phyloP scores from a whole-genome alignment of 2,797 vertebrate species.

The Rhynchotus rufescens region DNA sequence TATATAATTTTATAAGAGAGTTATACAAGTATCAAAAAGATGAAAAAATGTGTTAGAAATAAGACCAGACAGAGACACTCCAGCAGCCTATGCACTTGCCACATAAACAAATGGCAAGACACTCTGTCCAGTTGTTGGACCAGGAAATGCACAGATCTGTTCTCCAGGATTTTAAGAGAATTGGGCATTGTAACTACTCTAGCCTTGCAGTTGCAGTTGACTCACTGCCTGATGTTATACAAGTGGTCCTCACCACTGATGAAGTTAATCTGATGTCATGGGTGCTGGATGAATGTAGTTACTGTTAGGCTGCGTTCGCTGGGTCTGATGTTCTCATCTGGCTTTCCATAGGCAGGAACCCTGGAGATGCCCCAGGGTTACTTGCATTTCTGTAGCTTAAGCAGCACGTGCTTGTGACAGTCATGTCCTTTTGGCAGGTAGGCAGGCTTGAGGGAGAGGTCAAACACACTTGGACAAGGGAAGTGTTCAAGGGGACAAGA shows the following conservation, averaged over 20 bases:
- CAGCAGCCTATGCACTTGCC: background rate
- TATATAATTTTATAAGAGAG: background rate
- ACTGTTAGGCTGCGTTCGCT: background rate
- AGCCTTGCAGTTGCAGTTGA: background rate
- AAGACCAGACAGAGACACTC: background rate
- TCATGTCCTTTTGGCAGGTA: background rate
- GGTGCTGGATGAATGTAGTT: background rate
- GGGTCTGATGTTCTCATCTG: background rate
- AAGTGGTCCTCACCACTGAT: background rate
- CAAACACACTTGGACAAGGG: background rate
- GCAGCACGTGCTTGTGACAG: background rate
- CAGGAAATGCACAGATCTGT: background rate
- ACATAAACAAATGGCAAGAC: background rate
- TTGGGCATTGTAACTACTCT: background rate
- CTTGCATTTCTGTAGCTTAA: background rate
- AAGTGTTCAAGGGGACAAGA: background rate
- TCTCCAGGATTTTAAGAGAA: background rate
- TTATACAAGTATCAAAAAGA: background rate
- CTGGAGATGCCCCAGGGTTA: background rate
- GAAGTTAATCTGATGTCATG: background rate
- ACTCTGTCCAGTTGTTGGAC: background rate
- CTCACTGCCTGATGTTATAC: fast-evolving
- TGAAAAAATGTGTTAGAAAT: background rate
- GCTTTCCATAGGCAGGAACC: background rate
- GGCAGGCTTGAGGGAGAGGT: background rate